A percentile compares a stretch with the other conserved stretches of the same genome.
Evolutionary conservation across 2,113 vertebrate genomes (phyloP).

Genomic region (Pholis gunnellus): DNA sequence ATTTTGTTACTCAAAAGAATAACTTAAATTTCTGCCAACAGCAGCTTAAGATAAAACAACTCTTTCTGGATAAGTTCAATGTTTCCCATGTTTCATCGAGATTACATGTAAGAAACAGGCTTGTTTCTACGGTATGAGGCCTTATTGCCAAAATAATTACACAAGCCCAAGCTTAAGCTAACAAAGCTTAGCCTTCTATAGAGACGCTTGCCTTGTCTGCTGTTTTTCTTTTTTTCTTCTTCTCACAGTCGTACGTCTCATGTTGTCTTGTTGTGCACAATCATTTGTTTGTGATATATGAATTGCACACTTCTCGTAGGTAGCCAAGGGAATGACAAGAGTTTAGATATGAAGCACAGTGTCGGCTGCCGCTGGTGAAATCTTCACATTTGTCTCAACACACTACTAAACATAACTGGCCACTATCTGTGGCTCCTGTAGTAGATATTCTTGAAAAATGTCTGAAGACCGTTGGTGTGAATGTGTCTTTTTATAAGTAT

Average conservation of each 20-base stretch:
- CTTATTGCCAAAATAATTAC: conserved; percentile 9
- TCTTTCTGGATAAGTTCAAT: conserved; percentile 12
- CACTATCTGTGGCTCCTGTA: conserved; percentile 28
- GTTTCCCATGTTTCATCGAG: conserved; percentile 50
- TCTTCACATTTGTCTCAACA: conserved; percentile 22
- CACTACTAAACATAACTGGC: conserved; percentile 50
- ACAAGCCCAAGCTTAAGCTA: conserved; percentile 20
- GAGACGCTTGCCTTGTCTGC: conserved; percentile 8
- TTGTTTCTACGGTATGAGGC: conserved; percentile 9
- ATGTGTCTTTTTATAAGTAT: conserved; percentile 57
- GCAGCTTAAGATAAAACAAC: conserved; percentile 3
- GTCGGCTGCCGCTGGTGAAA: conserved; percentile 38
- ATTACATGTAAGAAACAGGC: conserved; percentile 41
- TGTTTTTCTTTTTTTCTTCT: neutral
- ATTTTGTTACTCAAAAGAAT: conserved; percentile 5
- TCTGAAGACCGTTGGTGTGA: conserved; percentile 50
- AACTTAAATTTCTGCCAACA: neutral
- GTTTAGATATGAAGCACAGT: conserved; percentile 47
- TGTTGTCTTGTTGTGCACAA: conserved; percentile 50
- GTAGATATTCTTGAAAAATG: conserved; percentile 40
- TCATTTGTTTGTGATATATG: conserved; percentile 35
- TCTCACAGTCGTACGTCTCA: conserved; percentile 12
- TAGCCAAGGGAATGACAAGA: conserved; percentile 52
- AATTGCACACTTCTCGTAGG: conserved; percentile 57
- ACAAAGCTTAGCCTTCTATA: neutral